Base-by-base conservation (phyloP, 23 tunicate genomes). In the Botrylloides violaceus region DNA sequence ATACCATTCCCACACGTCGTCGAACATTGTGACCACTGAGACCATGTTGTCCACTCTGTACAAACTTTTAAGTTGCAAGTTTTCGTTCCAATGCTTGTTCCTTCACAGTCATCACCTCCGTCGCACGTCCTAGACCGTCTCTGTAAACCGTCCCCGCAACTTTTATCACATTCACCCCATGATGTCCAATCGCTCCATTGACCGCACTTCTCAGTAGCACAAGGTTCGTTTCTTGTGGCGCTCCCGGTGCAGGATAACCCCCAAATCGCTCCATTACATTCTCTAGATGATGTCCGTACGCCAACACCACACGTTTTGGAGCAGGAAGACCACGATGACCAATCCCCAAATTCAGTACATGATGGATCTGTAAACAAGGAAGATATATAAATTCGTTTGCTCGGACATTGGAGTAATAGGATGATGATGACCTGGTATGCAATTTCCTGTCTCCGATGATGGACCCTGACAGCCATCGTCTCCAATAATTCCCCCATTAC, bases 91-190 rank as follows among this genome's bases (percentile, higher is more conserved):
- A 15, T 43, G 12, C 9, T 7, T 7, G 9, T 15, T 9, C 53
- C 53, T 43, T 9, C 9, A 15, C 53, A 43, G 53, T 43, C 53
- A 43, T 43, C 53, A 43, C 53, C 53, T 43, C 53, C 53, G 15
- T 7, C 53, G 37, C 74, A 68, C 43, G 26, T 18, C 6, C 74
- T 27, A 37, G 22, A 68, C 28, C 74, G 36, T 43, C 56, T n/a
- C n/a, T 24, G 27, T n/a, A 21, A 26, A 12, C 74, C 74, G 36
- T 28, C 58, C 6, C 58, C 58, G 37, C 74, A 68, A 4, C 56
- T 37, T 36, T 68, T 68, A 22, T 43, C 58, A 25, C 74, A 68
- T 19, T n/a, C 74, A 68, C 58, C 37, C 74, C 74, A 68, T 1
- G 43, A 5, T 18, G 29, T 31, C 74, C 74, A 68, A 9, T 68